These are phyloP conservation scores for Sus scrofa DNA, from an alignment of 2,113 vertebrate genomes.

Conservation along the genomic window T2T-Sscrofa CM000826.6:56000001-56000500, in stretches of 20 bases:
- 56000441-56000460: no score
- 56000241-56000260: background rate
- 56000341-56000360: no score
- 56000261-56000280: background rate
- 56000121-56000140: background rate
- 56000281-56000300: background rate
- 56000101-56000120: background rate
- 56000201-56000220: background rate
- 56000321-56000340: no score
- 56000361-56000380: no score
- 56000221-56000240: background rate
- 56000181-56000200: background rate
- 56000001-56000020: no score
- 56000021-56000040: no score
- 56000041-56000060: background rate
- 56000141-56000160: background rate
- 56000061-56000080: background rate
- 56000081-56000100: background rate
- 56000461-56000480: no score
- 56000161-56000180: background rate
- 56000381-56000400: no score
- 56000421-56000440: no score
- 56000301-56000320: no score
- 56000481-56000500: no score
- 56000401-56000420: no score